phyloP scores from a whole-genome alignment of 1,140 invertebrate genomes.

The Chelonus insularis region DNA sequence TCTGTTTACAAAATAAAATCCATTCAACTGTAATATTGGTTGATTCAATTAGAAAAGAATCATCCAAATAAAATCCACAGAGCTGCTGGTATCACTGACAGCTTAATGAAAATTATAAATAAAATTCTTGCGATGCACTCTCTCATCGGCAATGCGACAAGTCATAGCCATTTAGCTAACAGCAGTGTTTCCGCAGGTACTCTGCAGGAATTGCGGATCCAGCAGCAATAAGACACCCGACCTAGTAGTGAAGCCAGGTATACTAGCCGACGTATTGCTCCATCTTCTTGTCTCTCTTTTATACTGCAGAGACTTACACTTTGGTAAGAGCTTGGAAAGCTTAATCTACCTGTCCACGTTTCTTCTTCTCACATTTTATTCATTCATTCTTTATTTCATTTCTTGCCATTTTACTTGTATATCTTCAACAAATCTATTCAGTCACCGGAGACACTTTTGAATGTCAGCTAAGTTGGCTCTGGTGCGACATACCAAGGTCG shows the following conservation, averaged over 20 bases:
- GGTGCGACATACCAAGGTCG: no score
- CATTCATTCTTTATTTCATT: no score
- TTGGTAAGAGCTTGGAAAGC: background rate
- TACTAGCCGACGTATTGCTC: conserved; percentile 4
- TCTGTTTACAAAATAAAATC: no score
- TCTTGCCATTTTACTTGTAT: no score
- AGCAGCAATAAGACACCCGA: background rate
- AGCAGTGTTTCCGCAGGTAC: conserved; percentile 9
- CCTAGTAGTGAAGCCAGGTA: conserved; percentile 20
- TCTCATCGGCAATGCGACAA: conserved; percentile 16
- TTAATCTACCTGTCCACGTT: background rate
- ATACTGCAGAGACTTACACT: background rate
- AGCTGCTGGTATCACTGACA: no score
- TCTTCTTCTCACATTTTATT: background rate
- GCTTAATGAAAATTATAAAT: background rate
- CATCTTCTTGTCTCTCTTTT: background rate
- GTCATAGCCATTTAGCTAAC: conserved; percentile 15
- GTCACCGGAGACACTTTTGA: no score
- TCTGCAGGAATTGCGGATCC: conserved; percentile 6
- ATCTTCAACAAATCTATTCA: no score
- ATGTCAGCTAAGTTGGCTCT: no score
- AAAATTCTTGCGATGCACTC: background rate
- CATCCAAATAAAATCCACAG: no score
- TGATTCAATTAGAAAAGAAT: no score
- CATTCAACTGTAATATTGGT: no score